A percentile compares a stretch with the other conserved stretches of the same genome.
Evolutionary conservation across 2,888 invertebrate genomes (phyloP).

Genomic region (Lagria hirta): DNA sequence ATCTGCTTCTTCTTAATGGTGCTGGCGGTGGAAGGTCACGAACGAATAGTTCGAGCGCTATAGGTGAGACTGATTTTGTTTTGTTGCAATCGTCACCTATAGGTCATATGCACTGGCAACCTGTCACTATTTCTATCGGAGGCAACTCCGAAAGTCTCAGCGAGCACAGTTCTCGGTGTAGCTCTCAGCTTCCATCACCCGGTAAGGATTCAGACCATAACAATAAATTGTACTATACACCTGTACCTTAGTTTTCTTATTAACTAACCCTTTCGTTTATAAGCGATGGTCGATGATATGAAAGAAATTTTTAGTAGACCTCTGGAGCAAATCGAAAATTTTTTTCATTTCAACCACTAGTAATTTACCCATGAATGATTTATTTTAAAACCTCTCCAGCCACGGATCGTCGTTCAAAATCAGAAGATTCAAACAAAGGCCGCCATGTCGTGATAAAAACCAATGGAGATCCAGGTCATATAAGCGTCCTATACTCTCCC

Average conservation of each 20-base stretch:
- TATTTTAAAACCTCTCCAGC: no score
- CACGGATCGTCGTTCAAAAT: no score
- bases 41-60: conserved; percentile 49
- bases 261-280: no score
- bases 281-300: no score
- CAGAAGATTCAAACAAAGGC: conserved; percentile 34
- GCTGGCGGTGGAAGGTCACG: conserved; percentile 45
- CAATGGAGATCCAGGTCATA: conserved; percentile 34
- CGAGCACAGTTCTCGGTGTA: conserved; percentile 53
- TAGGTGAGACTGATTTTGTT: conserved; percentile 59
- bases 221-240: no score
- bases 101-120: conserved; percentile 56
- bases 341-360: no score
- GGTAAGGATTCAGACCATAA: no score
- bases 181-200: conserved; percentile 46
- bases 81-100: conserved; percentile 59
- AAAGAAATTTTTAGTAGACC: no score
- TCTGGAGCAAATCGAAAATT: no score
- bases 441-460: conserved; percentile 48
- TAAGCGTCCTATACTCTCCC: conserved; percentile 37
- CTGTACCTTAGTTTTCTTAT: conserved; percentile 2
- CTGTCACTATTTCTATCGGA: conserved; percentile 50
- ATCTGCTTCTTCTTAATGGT: conserved; percentile 23
- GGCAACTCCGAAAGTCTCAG: conserved; percentile 53
- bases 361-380: no score